Conservation (phyloP, 1,140 invertebrate species). For the Asbolus verrucosus region DNA sequence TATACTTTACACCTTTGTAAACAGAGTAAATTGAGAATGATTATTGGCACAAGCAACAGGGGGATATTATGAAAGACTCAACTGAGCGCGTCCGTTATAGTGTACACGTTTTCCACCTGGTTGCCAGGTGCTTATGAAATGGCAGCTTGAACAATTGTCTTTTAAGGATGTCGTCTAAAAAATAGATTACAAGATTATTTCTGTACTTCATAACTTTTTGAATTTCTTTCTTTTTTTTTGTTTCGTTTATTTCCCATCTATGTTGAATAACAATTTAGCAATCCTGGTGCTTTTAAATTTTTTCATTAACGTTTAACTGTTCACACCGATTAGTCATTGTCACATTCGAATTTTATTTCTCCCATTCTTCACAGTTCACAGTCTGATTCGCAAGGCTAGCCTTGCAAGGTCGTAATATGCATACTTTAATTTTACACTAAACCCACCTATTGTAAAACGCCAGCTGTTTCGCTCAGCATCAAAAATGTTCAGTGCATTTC, state of each 20-base stretch:
- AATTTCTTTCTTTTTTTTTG: too few relatives aligned
- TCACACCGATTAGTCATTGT: too few relatives aligned
- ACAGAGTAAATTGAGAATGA: too few relatives aligned
- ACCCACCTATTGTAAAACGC: slow-evolving; percentile 12
- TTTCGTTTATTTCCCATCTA: too few relatives aligned
- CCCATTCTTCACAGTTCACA: too few relatives aligned
- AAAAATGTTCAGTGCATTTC: background rate
- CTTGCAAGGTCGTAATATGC: background rate
- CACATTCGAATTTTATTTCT: too few relatives aligned
- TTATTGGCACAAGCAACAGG: background rate
- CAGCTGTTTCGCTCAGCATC: background rate
- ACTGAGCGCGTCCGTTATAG: slow-evolving; percentile 11
- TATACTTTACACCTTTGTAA: too few relatives aligned
- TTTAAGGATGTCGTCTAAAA: background rate
- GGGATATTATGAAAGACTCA: background rate
- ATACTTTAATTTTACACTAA: too few relatives aligned
- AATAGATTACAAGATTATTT: background rate
- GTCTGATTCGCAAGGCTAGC: background rate
- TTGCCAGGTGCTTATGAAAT: slow-evolving; percentile 31
- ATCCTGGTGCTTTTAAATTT: too few relatives aligned
- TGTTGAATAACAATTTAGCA: too few relatives aligned
- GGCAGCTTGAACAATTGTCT: background rate
- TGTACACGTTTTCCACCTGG: slow-evolving; percentile 26
- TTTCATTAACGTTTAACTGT: too few relatives aligned
- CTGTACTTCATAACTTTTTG: too few relatives aligned